Evolutionary conservation across 2,888 invertebrate genomes (phyloP).

Genomic region (Xylophagus ater): DNA sequence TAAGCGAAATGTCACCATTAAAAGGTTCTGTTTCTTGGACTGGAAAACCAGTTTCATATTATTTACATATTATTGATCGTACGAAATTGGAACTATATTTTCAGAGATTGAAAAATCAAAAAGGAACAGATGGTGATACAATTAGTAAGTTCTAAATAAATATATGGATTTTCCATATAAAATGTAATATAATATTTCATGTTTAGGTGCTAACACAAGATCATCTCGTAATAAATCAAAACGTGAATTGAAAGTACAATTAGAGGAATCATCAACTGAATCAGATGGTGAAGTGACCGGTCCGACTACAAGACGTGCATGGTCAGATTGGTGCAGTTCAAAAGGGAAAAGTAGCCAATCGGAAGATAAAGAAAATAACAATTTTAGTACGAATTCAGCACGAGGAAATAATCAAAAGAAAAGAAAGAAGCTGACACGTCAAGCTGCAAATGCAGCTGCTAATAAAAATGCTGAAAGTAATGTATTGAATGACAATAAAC

Average conservation of each 20-base stretch:
- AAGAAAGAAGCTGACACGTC: conserved; percentile 37
- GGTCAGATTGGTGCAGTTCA: conserved; percentile 59
- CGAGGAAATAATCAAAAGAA: conserved; percentile 30
- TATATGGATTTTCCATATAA: not conserved
- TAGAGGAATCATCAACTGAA: conserved; percentile 25
- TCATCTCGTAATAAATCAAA: conserved; percentile 40
- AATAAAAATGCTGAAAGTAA: conserved; percentile 11
- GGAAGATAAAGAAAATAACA: conserved; percentile 46
- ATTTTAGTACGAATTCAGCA: conserved; percentile 28
- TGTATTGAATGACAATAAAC: conserved; percentile 19
- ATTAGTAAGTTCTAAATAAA: conserved; percentile 22
- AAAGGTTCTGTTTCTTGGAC: conserved; percentile 98
- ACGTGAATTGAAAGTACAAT: conserved; percentile 41
- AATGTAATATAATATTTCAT: not conserved
- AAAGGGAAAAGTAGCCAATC: conserved; percentile 51
- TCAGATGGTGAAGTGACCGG: conserved; percentile 43
- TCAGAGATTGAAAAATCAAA: conserved; percentile 85
- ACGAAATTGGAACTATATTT: conserved; percentile 95
- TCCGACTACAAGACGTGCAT: conserved; percentile 61
- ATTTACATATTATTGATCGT: conserved; percentile 94
- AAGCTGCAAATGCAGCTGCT: conserved; percentile 32
- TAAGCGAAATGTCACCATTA: conserved; percentile 89
- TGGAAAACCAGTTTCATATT: conserved; percentile 96
- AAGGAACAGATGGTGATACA: conserved; percentile 44
- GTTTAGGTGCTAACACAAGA: conserved; percentile 21